These are phyloP conservation scores for Polydrusus cervinus DNA, from an alignment of 2,888 invertebrate species.

Conservation along the genomic window DNA sequence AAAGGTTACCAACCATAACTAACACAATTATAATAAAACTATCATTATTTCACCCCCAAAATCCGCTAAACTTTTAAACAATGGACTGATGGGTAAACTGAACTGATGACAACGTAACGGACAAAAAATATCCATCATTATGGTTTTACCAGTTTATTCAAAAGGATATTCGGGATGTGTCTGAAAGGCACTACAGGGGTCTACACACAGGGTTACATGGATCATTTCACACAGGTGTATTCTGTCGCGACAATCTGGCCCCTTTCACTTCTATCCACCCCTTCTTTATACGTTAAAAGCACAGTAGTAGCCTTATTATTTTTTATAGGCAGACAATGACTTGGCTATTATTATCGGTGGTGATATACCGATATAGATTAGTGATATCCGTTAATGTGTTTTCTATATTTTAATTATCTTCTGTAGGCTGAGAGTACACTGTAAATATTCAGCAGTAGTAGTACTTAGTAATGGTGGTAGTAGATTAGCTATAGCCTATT, in stretches of 20 bases:
- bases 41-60: conserved; percentile 54
- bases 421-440: too few relatives aligned
- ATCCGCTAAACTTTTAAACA: conserved; percentile 57
- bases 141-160: conserved; percentile 55
- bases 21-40: conserved; percentile 57
- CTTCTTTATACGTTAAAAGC: conserved; percentile 39
- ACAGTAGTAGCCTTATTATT: conserved; percentile 29
- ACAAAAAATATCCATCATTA: conserved; percentile 55
- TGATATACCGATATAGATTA: conserved; percentile 9
- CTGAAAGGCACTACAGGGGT: conserved; percentile 66
- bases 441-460: too few relatives aligned
- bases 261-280: conserved; percentile 54
- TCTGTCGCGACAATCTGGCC: conserved; percentile 58
- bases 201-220: conserved; percentile 67
- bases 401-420: too few relatives aligned
- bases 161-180: conserved; percentile 61
- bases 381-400: too few relatives aligned
- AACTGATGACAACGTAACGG: conserved; percentile 54
- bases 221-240: conserved; percentile 70
- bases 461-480: too few relatives aligned
- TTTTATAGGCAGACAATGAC: conserved; percentile 25
- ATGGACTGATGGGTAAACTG: conserved; percentile 52
- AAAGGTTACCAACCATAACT: conserved; percentile 53
- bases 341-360: conserved; percentile 10
- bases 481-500: too few relatives aligned